Evolutionary conservation across 2,888 invertebrate species (phyloP).

Genomic region (Molorchus minor): DNA sequence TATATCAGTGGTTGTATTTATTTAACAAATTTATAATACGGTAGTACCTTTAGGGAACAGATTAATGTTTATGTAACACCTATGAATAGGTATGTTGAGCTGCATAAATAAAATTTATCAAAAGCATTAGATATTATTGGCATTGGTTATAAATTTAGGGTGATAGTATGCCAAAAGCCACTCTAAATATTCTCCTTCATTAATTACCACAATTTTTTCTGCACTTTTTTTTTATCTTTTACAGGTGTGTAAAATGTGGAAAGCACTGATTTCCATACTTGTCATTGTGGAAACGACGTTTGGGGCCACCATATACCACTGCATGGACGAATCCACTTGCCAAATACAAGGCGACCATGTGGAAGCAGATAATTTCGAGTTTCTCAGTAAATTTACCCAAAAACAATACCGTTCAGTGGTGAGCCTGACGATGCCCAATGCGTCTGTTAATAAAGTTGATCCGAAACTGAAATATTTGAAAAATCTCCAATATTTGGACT

Average conservation of each 20-base stretch:
- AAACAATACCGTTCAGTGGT: conserved; percentile 53
- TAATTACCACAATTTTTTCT: background rate
- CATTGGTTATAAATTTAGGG: no score
- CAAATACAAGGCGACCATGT: conserved; percentile 74
- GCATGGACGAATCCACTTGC: conserved; percentile 68
- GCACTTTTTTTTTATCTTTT: conserved; percentile 40
- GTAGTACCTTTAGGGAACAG: no score
- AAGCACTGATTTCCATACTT: conserved; percentile 33
- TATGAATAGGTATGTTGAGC: no score
- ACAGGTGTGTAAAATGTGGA: conserved; percentile 48
- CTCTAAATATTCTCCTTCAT: background rate
- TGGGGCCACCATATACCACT: conserved; percentile 57
- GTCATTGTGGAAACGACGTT: conserved; percentile 41
- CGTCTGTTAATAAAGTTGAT: conserved; percentile 52
- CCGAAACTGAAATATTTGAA: conserved; percentile 55
- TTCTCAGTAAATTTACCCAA: conserved; percentile 71
- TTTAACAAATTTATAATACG: no score
- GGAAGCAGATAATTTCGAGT: conserved; percentile 75
- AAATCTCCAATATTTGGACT: conserved; percentile 53
- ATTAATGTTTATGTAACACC: no score
- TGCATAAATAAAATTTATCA: no score
- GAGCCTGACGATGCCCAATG: conserved; percentile 51
- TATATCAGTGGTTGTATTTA: no score
- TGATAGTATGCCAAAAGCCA: conserved; percentile 6
- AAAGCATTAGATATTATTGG: no score